Percentiles rank a stretch among this genome's conserved stretches.
These are phyloP conservation scores for Galerucella nymphaeae DNA, from an alignment of 2,888 invertebrate species.

Conservation along the genomic window DNA sequence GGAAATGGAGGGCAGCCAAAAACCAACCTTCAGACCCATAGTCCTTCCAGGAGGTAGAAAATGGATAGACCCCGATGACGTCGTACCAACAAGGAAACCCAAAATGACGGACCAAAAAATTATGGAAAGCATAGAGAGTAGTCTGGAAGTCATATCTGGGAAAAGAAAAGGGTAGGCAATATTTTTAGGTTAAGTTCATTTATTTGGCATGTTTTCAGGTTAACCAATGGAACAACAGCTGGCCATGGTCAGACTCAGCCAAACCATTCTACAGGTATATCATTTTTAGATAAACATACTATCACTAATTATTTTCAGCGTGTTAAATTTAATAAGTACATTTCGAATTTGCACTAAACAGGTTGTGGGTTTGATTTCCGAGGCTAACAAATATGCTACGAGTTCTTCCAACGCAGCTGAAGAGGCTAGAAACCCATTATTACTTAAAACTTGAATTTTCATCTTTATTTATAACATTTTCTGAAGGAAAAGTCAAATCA, in stretches of 20 bases:
- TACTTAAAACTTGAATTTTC: too few species aligned
- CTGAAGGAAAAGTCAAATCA: too few species aligned
- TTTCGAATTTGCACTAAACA: too few species aligned
- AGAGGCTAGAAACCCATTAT: too few species aligned
- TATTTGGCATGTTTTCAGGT: slow-evolving; percentile 68
- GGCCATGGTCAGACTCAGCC: slow-evolving; percentile 71
- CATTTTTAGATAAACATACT: neutral
- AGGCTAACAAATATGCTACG: too few species aligned
- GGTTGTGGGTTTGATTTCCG: too few species aligned
- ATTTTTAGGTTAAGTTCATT: slow-evolving; percentile 29
- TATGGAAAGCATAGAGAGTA: slow-evolving; percentile 84
- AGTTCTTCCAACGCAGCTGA: too few species aligned
- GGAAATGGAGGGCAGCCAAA: slow-evolving; percentile 36
- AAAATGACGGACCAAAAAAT: slow-evolving; percentile 88
- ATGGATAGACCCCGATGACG: slow-evolving; percentile 86
- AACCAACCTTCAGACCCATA: slow-evolving; percentile 67
- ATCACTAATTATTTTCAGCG: too few species aligned
- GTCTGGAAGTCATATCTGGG: slow-evolving; percentile 87
- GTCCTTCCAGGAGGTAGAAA: slow-evolving; percentile 82
- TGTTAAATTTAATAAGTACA: too few species aligned
- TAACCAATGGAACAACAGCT: slow-evolving; percentile 72
- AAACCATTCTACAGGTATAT: slow-evolving; percentile 71
- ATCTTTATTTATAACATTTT: too few species aligned
- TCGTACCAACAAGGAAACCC: slow-evolving; percentile 62
- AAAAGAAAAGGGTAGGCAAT: slow-evolving; percentile 82